Base-by-base conservation (phyloP, 2,888 invertebrate species). In the Euzetes globulus region DNA sequence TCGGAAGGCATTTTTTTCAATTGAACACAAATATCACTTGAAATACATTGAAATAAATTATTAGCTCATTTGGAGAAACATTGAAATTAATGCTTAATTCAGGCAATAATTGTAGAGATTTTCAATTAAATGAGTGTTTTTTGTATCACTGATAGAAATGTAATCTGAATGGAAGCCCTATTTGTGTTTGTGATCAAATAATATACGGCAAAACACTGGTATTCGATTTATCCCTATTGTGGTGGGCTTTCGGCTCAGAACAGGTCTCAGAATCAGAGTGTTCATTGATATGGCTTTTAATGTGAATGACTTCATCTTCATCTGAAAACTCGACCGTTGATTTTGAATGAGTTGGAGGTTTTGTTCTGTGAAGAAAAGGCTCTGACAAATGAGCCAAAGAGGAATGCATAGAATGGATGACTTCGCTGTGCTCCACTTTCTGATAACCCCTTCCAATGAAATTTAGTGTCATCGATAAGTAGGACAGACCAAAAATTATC, bases 401-500 rank as follows among this genome's bases (percentile, higher is more conserved):
- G 3, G 63, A 58, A 29, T 27, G 29, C 65, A 65, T 65, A 11
- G 63, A 68, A 22, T 68, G 68, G 6, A 68, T 41, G 19, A 68
- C 41, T 37, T 68, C 68, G 13, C 37, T 37, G 68, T 68, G 68
- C 17, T 70, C 70, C 25, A 70, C 70, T 15, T 70, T 70, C 22
- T 70, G 22, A 70, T 70, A 65, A 1, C 72, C 75, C 71, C 72
- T 52, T 50, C 75, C 72, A 50, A 81, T 80, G 76, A 80, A 80
- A 33, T 80, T 80, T 60, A 81, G 78, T 70, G 81, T 79, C 94
- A 94, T 94, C 27, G 93, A 88, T 63, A 93, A 87, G 82, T 94
- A 94, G 0, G 94, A 94, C 77, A 94, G 86, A 0, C 94, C 94
- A 80, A 93, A 92, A 76, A 93, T 91, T 72, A 94, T 91, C 94